These are phyloP conservation scores for Brenthis hecate DNA, from an alignment of 2,888 invertebrate species.

Conservation along the genomic window DNA sequence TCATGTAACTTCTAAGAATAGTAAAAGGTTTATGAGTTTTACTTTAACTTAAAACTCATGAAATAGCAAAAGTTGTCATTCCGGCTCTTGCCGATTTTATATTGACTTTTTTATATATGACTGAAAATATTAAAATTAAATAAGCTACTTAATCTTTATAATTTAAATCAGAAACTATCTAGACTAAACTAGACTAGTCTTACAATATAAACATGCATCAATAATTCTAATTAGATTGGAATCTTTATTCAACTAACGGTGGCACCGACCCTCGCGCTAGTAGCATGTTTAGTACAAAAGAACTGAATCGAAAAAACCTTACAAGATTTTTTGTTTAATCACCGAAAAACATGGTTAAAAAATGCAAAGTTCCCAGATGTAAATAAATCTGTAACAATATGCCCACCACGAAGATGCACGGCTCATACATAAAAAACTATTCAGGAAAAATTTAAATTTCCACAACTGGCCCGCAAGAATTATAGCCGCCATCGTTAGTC, in stretches of 20 bases:
- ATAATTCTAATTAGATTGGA: too few species aligned
- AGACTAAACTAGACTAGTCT: too few species aligned
- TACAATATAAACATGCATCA: too few species aligned
- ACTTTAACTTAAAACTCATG: too few species aligned
- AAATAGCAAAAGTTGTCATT: too few species aligned
- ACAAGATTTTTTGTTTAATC: slow-evolving; percentile 63
- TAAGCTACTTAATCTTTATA: too few species aligned
- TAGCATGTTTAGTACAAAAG: slow-evolving; percentile 54
- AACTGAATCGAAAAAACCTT: slow-evolving; percentile 50
- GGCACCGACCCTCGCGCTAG: slow-evolving; percentile 49
- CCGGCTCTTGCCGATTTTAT: too few species aligned
- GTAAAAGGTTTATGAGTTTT: too few species aligned
- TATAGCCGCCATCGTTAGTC: slow-evolving; percentile 73
- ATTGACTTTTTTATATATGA: too few species aligned
- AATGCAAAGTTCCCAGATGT: slow-evolving; percentile 61
- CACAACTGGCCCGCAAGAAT: slow-evolving; percentile 58
- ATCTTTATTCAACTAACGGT: slow-evolving; percentile 25
- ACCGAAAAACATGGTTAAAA: slow-evolving; percentile 67
- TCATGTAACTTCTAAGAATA: not conserved
- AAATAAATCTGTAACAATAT: slow-evolving; percentile 72
- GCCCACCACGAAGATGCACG: slow-evolving; percentile 63
- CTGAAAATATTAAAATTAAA: too few species aligned
- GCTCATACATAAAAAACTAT: slow-evolving; percentile 46
- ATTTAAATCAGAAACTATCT: too few species aligned
- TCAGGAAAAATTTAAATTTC: slow-evolving; percentile 69